Evolutionary conservation across 2,797 vertebrate species (phyloP).

Genomic region (Squalus acanthias): DNA sequence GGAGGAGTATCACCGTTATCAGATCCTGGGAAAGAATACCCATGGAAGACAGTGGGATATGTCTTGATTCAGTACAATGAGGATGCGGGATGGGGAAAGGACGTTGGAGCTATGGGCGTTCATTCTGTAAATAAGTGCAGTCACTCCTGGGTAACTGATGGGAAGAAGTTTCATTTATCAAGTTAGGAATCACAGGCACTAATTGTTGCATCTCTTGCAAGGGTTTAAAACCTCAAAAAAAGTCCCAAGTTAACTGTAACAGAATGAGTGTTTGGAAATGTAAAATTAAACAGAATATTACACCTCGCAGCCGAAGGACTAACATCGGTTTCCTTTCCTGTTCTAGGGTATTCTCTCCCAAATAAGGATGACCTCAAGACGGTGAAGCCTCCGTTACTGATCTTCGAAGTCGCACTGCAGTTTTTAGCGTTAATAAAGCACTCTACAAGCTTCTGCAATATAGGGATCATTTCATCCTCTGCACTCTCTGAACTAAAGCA

Average conservation of each 20-base stretch:
- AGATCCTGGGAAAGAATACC: background rate
- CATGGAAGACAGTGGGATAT: background rate
- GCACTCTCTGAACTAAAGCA: constrained; percentile 26
- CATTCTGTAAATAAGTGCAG: background rate
- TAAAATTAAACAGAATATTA: background rate
- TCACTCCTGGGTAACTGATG: background rate
- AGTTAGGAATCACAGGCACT: background rate
- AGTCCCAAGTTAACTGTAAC: background rate
- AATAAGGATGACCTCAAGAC: constrained; percentile 30
- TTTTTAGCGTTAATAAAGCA: background rate
- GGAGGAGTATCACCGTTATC: background rate
- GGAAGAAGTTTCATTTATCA: background rate
- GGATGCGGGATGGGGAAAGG: background rate
- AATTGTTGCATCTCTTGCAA: background rate
- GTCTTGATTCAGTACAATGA: background rate
- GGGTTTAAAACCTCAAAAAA: background rate
- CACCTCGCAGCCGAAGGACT: background rate
- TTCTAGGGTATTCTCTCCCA: constrained; percentile 32
- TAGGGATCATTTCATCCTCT: constrained; percentile 25
- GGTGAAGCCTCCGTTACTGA: background rate
- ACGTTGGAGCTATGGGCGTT: background rate
- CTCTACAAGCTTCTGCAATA: constrained; percentile 26
- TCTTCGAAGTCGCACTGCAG: background rate
- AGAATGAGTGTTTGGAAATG: background rate
- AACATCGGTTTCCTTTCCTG: background rate